Evolutionary conservation across 1,140 invertebrate genomes (phyloP).

Genomic region (Maniola jurtina): DNA sequence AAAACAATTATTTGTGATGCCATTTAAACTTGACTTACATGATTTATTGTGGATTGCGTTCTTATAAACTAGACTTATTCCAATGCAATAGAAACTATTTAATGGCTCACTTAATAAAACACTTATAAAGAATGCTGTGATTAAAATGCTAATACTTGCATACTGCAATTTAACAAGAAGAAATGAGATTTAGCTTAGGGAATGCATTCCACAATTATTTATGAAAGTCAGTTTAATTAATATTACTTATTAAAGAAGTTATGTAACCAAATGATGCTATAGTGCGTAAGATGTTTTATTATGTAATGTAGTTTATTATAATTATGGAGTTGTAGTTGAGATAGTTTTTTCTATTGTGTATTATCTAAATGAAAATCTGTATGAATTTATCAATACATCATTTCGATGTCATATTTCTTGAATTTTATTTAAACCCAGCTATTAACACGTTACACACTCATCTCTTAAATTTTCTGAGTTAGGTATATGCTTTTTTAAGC

Average conservation of each 20-base stretch:
- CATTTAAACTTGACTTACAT: constrained; percentile 4
- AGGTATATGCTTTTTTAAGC: too few species aligned
- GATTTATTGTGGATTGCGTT: background rate
- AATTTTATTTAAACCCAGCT: constrained; percentile 42
- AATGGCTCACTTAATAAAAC: too few species aligned
- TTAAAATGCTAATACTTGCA: too few species aligned
- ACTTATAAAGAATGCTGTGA: too few species aligned
- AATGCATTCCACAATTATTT: constrained; percentile 7
- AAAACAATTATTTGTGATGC: constrained; percentile 3
- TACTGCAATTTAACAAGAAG: too few species aligned
- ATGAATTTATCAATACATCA: constrained; percentile 74
- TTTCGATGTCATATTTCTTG: constrained; percentile 57
- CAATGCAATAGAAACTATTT: background rate
- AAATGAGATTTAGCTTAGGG: constrained; percentile 2
- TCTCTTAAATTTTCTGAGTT: too few species aligned
- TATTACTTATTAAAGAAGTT: constrained; percentile 65
- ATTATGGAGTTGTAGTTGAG: constrained; percentile 67
- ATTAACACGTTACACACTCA: background rate
- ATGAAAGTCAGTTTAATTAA: constrained; percentile 34
- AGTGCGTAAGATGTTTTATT: constrained; percentile 72
- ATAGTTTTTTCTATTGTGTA: constrained; percentile 73
- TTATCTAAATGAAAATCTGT: constrained; percentile 71
- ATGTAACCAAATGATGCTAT: constrained; percentile 77
- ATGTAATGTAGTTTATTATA: constrained; percentile 58
- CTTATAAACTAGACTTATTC: background rate